Evolutionary conservation across 2,113 vertebrate genomes (phyloP), one percentile per base, ranked within the genome.

Genomic region (Eulemur rufifrons): DNA sequence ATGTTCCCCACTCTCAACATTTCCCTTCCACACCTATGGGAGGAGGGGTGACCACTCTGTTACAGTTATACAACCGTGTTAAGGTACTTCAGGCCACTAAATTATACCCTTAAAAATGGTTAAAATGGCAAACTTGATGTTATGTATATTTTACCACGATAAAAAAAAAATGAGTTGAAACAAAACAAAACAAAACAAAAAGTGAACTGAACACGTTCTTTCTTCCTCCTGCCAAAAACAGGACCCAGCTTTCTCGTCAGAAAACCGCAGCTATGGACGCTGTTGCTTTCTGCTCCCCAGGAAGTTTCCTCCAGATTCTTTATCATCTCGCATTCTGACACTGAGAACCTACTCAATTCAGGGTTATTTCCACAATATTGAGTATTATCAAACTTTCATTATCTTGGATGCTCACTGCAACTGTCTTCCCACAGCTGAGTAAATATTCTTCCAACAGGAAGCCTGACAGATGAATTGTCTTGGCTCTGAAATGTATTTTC

Each of bases 351-450:
- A 87, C 92, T 96, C 4, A 6, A 96, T 77, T 96, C 3, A 10
- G 45, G 80, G 89, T 86, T 97, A 92, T 95, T 95, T 86, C 86
- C 69, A 92, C 96, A 97, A 98, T 96, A 97, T 94, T 89, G 95
- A 96, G 93, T 97, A 95, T 97, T 95, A 93, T 91, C 96, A 96
- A 96, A 97, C 54, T 87, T 96, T 97, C 94, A 97, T 98, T 96
- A 97, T 96, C 96, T 97, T 54, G 45, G 92, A 90, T 96, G 86
- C 64, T 97, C 97, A 92, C 94, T 86, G 86, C 88, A 73, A 52
- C 86, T 80, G 86, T 94, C 89, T 91, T 86, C 93, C 86, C 93
- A 96, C 89, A 96, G 86, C 83, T 86, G 69, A 98, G 95, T 97
- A 96, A 97, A 96, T 95, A 96, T 73, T 86, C 86, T 95, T 93